phyloP scores from a whole-genome alignment of 2,888 invertebrate genomes.

The Brachyptera putata region DNA sequence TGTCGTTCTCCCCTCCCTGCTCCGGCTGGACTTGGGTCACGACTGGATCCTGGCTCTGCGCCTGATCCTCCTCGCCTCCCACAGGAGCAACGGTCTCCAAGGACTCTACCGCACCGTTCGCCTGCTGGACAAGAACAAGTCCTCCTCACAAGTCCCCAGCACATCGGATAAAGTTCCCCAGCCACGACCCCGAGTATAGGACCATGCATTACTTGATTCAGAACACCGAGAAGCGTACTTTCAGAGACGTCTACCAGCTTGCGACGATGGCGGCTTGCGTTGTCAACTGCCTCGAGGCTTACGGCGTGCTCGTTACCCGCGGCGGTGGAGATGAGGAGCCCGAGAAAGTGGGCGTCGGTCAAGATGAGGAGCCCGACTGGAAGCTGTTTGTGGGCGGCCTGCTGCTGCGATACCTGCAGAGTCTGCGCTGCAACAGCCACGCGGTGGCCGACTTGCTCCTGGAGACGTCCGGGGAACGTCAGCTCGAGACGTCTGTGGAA shows the following conservation, averaged over 20 bases:
- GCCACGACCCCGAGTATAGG: neutral
- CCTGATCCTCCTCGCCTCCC: slow-evolving; percentile 2
- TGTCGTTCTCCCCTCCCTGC: slow-evolving; percentile 38
- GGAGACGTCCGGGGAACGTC: neutral
- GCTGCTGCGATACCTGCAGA: neutral
- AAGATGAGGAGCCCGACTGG: neutral
- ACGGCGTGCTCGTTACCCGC: neutral
- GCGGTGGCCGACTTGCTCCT: neutral
- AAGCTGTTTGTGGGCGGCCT: neutral
- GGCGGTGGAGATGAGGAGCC: neutral
- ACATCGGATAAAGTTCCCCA: neutral
- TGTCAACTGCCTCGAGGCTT: neutral
- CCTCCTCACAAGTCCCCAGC: neutral
- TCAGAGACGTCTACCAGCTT: neutral
- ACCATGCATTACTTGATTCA: neutral
- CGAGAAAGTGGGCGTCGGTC: neutral
- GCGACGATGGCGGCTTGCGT: neutral
- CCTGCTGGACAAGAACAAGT: neutral
- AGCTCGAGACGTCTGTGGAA: neutral
- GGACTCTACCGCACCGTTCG: neutral
- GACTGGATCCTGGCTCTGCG: slow-evolving; percentile 38
- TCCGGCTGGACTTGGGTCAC: slow-evolving; percentile 38
- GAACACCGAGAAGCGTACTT: neutral
- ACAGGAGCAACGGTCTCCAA: neutral
- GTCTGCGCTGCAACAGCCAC: neutral